phyloP scores from a whole-genome alignment of 2,113 vertebrate species.

The Saccopteryx bilineata region DNA sequence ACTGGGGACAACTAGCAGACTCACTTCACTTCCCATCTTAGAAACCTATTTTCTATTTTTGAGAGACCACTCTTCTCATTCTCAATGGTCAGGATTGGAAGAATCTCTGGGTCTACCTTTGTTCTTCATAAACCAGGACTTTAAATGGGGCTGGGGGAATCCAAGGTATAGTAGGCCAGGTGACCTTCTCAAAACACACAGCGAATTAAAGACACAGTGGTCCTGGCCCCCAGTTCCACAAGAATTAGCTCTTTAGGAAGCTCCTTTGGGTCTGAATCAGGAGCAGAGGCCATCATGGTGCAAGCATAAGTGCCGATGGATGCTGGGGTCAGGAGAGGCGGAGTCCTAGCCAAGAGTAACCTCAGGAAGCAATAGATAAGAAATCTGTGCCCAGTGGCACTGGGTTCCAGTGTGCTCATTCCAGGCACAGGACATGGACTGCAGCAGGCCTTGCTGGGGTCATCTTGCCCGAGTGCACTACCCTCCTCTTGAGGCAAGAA shows the following conservation, averaged over 20 bases:
- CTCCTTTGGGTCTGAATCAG: not conserved
- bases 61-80: not conserved
- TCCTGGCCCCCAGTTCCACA: not conserved
- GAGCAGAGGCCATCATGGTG: not conserved
- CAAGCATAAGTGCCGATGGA: not conserved
- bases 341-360: not conserved
- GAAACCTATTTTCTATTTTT: not conserved
- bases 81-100: not conserved
- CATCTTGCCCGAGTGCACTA: not conserved
- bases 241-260: not conserved
- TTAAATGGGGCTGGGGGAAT: not conserved
- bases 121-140: not conserved
- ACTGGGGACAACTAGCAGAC: not conserved
- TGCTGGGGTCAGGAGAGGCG: not conserved
- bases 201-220: not conserved
- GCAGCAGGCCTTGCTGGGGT: not conserved
- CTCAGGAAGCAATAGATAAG: not conserved
- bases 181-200: not conserved
- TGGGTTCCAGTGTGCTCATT: not conserved
- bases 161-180: not conserved
- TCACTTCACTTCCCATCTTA: not conserved
- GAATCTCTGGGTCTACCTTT: not conserved
- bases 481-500: not conserved
- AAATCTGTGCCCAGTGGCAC: not conserved
- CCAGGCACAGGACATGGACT: not conserved